phyloP scores from a whole-genome alignment of 2,888 invertebrate species.

The Meloe dianella region DNA sequence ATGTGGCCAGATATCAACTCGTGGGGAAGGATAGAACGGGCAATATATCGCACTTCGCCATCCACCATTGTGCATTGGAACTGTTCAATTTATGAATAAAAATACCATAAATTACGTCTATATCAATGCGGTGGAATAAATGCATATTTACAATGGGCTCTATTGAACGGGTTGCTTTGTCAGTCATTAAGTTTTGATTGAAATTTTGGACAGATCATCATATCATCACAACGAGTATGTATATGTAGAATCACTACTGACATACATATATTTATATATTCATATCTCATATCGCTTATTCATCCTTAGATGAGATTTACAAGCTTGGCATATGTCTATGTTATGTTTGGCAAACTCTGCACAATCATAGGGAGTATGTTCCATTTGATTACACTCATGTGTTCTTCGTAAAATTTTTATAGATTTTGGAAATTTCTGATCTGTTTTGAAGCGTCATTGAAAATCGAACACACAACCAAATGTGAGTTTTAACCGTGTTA shows the following conservation, averaged over 20 bases:
- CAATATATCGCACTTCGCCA: conserved; percentile 50
- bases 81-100: conserved; percentile 56
- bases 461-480: too few relatives aligned
- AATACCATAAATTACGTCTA: conserved; percentile 55
- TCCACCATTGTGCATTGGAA: conserved; percentile 51
- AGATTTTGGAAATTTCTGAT: too few relatives aligned
- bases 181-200: conserved; percentile 43
- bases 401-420: not conserved
- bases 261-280: conserved; percentile 19
- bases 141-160: conserved; percentile 52
- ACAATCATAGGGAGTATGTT: too few relatives aligned
- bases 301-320: not conserved
- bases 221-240: conserved; percentile 21
- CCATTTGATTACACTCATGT: too few relatives aligned
- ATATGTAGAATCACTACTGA: conserved; percentile 19
- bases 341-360: not conserved
- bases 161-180: conserved; percentile 37
- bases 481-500: too few relatives aligned
- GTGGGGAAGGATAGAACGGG: conserved; percentile 49
- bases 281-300: not conserved
- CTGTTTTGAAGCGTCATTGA: too few relatives aligned
- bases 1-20: conserved; percentile 50
- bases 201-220: conserved; percentile 37
- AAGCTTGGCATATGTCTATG: not conserved
- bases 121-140: conserved; percentile 54